phyloP scores from a whole-genome alignment of 2,888 invertebrate species.

The Drosophila monieri region DNA sequence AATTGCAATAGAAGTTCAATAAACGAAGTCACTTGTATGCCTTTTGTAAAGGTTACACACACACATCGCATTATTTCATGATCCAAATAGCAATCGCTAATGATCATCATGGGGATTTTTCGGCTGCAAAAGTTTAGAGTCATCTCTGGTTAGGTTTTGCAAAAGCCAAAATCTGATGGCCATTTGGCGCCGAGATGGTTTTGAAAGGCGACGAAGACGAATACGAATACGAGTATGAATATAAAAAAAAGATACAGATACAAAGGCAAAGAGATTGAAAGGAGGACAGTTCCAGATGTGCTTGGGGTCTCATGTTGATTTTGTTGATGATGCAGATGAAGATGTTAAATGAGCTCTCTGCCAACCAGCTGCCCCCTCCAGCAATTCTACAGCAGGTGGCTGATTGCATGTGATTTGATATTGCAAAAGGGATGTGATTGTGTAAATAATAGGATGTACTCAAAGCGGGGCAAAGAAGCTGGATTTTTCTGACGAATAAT shows the following conservation, averaged over 20 bases:
- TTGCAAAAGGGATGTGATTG: conserved; percentile 36
- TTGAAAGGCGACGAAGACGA: conserved; percentile 46
- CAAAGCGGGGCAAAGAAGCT: background rate
- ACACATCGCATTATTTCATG: conserved; percentile 21
- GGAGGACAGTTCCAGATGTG: conserved; percentile 57
- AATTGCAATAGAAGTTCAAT: conserved; percentile 49
- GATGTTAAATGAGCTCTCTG: conserved; percentile 43
- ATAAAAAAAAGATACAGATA: background rate
- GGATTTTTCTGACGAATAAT: background rate
- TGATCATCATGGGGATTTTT: conserved; percentile 54
- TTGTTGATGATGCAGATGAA: conserved; percentile 49
- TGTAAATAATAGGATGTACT: conserved; percentile 13
- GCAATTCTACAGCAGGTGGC: conserved; percentile 47
- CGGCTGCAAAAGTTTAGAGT: conserved; percentile 53
- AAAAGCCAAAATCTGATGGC: conserved; percentile 47
- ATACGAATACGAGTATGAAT: background rate
- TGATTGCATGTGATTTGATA: conserved; percentile 38
- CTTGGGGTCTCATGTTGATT: conserved; percentile 36
- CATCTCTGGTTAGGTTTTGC: conserved; percentile 36
- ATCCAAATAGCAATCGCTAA: conserved; percentile 40
- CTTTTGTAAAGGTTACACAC: conserved; percentile 68
- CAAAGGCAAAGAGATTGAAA: conserved; percentile 47
- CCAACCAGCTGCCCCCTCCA: conserved; percentile 11
- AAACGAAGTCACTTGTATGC: conserved; percentile 38
- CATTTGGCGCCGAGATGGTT: conserved; percentile 47